Conservation (phyloP, 1,140 invertebrate species). For the Pseudachorutes palmiensis region DNA sequence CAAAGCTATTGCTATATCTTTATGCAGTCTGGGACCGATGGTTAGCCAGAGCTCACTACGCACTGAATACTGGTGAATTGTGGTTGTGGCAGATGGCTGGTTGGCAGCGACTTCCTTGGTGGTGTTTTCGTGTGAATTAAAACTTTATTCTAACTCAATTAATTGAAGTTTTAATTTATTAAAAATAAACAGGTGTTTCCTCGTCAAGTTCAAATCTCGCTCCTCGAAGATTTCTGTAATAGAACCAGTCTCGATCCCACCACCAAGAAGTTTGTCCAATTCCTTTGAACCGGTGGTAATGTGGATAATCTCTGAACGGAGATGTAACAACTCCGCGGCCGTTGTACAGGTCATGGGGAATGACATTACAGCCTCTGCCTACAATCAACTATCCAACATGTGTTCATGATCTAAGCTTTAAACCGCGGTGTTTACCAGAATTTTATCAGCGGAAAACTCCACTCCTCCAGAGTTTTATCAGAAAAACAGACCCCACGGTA, state of each 20-base stretch:
- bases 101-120: no score
- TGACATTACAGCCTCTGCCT: constrained; percentile 79
- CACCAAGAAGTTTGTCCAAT: constrained; percentile 83
- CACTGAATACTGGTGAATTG: no score
- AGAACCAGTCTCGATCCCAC: constrained; percentile 96
- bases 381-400: background rate
- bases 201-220: no score
- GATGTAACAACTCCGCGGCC: constrained; percentile 90
- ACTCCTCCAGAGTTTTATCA: constrained; percentile 97
- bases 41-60: no score
- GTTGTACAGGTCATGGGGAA: constrained; percentile 97
- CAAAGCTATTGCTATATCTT: no score
- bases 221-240: constrained; percentile 99
- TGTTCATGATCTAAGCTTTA: background rate
- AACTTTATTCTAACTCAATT: no score
- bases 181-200: no score
- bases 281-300: constrained; percentile 90
- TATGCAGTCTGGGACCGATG: no score
- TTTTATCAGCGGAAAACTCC: constrained; percentile 95
- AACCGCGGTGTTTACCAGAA: constrained; percentile 55
- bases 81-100: no score
- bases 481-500: constrained; percentile 90
- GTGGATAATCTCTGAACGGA: constrained; percentile 79
- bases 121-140: no score
- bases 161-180: no score